Percentiles rank a stretch among this genome's conserved stretches.
These are phyloP conservation scores for Scleropages formosus DNA, from an alignment of 2,797 vertebrate genomes.

Conservation along the genomic window DNA sequence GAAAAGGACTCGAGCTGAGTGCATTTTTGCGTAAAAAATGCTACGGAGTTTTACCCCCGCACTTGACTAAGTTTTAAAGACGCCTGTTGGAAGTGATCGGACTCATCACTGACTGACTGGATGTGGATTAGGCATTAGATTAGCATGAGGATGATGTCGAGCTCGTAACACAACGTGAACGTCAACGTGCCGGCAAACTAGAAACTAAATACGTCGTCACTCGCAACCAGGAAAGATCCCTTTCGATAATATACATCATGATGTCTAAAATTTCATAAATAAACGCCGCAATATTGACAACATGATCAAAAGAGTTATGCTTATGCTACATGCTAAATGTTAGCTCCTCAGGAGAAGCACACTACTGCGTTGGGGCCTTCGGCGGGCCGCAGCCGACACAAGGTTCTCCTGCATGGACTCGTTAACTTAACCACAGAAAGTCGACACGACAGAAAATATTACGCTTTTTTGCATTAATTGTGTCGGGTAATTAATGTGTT, in stretches of 20 bases:
- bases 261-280: background rate
- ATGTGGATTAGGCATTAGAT: no score
- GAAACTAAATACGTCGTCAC: background rate
- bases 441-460: background rate
- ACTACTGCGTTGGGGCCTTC: constrained; percentile 8
- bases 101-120: no score
- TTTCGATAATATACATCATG: background rate
- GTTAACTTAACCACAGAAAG: background rate
- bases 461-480: background rate
- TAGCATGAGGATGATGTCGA: no score
- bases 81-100: no score
- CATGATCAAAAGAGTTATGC: background rate
- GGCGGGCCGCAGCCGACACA: constrained; percentile 21
- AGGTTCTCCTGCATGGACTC: constrained; percentile 2
- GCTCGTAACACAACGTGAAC: no score
- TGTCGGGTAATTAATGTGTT: background rate
- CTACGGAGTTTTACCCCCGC: no score
- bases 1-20: no score
- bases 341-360: background rate
- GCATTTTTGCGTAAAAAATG: no score
- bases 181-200: no score
- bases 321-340: constrained; percentile 13
- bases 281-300: background rate
- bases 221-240: background rate
- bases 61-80: no score